These are phyloP conservation scores for Budorcas taxicolor DNA, from an alignment of 2,113 vertebrate genomes.

Conservation along the genomic window DNA sequence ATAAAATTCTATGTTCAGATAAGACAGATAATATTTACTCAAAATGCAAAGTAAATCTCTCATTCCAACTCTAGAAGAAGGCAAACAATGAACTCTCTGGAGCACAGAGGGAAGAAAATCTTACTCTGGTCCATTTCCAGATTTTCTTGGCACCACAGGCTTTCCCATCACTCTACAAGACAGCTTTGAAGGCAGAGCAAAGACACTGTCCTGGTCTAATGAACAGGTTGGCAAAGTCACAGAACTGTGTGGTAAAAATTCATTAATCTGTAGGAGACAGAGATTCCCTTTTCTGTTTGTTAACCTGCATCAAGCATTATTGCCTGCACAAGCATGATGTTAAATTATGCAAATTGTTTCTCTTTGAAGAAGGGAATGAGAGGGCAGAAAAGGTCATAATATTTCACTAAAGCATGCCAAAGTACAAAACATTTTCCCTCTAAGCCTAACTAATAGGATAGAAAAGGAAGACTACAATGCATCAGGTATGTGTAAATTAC, in stretches of 20 bases:
- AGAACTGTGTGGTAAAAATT: not conserved
- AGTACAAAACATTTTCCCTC: not conserved
- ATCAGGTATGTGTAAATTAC: not conserved
- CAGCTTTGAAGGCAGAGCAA: not conserved
- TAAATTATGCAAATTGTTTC: not conserved
- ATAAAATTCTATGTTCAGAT: conserved; percentile 10
- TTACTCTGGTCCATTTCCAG: not conserved
- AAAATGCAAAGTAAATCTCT: not conserved
- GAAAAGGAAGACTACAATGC: not conserved
- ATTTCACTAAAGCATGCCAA: not conserved
- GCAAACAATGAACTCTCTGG: not conserved
- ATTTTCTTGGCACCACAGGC: not conserved
- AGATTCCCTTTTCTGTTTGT: not conserved
- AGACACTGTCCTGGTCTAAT: not conserved
- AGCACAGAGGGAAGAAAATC: not conserved
- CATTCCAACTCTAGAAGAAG: not conserved
- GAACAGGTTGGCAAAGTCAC: not conserved
- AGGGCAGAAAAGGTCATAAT: not conserved
- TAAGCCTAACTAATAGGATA: not conserved
- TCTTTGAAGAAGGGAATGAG: not conserved
- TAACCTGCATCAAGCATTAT: not conserved
- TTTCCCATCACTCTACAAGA: not conserved
- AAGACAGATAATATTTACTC: not conserved
- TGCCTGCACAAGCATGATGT: not conserved
- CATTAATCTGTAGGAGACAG: not conserved